phyloP scores from a whole-genome alignment of 1,140 invertebrate genomes.

The Littorina saxatilis region DNA sequence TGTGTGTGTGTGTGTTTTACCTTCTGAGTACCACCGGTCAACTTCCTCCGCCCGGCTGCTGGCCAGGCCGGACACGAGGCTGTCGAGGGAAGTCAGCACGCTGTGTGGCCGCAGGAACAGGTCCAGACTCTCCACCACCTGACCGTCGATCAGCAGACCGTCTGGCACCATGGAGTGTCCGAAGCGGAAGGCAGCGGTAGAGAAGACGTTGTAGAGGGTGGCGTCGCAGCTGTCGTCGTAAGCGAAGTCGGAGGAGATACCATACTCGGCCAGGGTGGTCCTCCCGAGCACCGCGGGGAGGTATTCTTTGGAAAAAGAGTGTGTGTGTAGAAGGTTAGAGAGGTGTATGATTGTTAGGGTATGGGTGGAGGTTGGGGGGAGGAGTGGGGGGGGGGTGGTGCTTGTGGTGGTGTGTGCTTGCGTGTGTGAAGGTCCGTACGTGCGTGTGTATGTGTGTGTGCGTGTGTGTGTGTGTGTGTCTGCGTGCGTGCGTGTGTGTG shows the following conservation, averaged over 20 bases:
- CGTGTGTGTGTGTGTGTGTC: neutral
- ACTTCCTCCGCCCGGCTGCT: neutral
- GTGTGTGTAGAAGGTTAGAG: too few species aligned
- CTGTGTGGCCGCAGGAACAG: conserved; percentile 21
- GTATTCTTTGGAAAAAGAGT: conserved; percentile 83
- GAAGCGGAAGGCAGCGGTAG: conserved; percentile 80
- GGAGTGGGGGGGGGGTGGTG: neutral
- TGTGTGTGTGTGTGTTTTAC: too few species aligned
- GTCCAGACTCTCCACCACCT: neutral
- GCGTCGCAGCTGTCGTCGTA: conserved; percentile 79
- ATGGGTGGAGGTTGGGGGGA: too few species aligned
- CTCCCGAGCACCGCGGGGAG: conserved; percentile 87
- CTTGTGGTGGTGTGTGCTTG: neutral
- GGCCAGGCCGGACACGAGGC: neutral
- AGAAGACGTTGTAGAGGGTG: conserved; percentile 81
- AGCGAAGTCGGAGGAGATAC: conserved; percentile 3
- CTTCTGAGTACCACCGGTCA: conserved; percentile 23
- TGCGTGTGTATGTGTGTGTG: too few species aligned
- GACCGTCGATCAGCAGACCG: neutral
- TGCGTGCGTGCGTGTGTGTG: neutral
- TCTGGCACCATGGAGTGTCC: conserved; percentile 81
- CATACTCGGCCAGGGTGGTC: conserved; percentile 82
- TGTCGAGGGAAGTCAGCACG: conserved; percentile 13
- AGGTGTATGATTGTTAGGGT: too few species aligned
- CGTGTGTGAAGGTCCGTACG: too few species aligned